Conservation (phyloP, 35 echinoderm and acorn worm species). For the Holothuria glaberrima region DNA sequence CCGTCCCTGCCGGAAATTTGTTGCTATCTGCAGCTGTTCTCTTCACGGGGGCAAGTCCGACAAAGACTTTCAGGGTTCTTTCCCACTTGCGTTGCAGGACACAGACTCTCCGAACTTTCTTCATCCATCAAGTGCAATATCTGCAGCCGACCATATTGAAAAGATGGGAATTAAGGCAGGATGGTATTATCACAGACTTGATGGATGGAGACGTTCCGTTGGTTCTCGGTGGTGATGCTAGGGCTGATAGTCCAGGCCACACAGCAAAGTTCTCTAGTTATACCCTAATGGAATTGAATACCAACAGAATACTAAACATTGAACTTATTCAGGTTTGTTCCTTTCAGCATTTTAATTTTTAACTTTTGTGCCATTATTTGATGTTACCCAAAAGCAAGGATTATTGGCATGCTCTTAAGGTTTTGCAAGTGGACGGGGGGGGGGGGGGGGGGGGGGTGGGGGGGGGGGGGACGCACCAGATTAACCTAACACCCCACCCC, state of each 20-base stretch:
- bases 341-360: background rate
- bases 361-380: background rate
- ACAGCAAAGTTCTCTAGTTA: constrained; percentile 48
- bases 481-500: too few relatives aligned
- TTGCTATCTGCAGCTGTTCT: constrained; percentile 64
- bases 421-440: too few relatives aligned
- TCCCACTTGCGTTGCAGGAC: background rate
- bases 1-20: constrained; percentile 73
- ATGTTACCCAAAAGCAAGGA: too few relatives aligned
- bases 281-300: constrained; percentile 36
- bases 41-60: constrained; percentile 61
- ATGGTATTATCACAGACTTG: background rate
- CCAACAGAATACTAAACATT: constrained; percentile 14
- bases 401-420: too few relatives aligned
- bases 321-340: constrained; percentile 43
- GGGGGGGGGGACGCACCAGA: too few relatives aligned
- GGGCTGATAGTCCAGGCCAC: constrained; percentile 49
- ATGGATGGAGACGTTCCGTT: background rate
- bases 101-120: background rate
- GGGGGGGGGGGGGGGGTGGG: too few relatives aligned
- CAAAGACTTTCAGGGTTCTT: constrained; percentile 53
- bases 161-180: constrained; percentile 19
- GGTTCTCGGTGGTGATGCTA: constrained; percentile 12
- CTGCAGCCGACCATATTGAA: constrained; percentile 23
- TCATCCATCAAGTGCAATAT: background rate